Evolutionary conservation across 2,888 invertebrate species (phyloP).

Genomic region (Drosophila quinaria): DNA sequence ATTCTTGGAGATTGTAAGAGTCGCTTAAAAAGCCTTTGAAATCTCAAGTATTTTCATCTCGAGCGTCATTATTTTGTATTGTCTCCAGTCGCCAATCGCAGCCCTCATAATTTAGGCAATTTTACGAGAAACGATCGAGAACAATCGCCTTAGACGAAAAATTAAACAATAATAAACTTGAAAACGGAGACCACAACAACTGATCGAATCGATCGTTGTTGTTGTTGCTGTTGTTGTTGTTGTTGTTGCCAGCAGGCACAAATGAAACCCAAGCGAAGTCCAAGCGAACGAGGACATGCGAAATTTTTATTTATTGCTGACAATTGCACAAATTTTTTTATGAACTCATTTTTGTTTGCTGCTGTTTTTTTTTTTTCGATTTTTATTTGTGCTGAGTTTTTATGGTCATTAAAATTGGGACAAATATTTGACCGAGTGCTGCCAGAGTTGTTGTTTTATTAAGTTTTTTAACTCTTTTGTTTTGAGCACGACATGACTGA

Average conservation of each 20-base stretch:
- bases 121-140: slow-evolving; percentile 46
- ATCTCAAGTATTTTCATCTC: slow-evolving; percentile 17
- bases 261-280: slow-evolving; percentile 29
- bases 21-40: background rate
- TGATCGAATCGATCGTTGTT: slow-evolving; percentile 39
- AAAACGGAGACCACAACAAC: slow-evolving; percentile 48
- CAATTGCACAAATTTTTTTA: slow-evolving; percentile 76
- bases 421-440: slow-evolving; percentile 75
- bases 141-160: slow-evolving; percentile 51
- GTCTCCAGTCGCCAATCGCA: slow-evolving; percentile 4
- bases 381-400: slow-evolving; percentile 46
- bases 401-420: slow-evolving; percentile 82
- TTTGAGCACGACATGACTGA: slow-evolving; percentile 63
- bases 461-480: slow-evolving; percentile 35
- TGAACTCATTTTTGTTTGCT: slow-evolving; percentile 45
- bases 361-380: slow-evolving; percentile 20
- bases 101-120: slow-evolving; percentile 44
- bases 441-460: slow-evolving; percentile 41
- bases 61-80: background rate
- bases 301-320: slow-evolving; percentile 83
- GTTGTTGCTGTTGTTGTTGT: slow-evolving; percentile 19
- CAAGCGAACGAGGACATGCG: slow-evolving; percentile 79
- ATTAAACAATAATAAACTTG: slow-evolving; percentile 65
- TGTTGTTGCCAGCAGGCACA: slow-evolving; percentile 66
- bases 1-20: background rate